These are phyloP conservation scores for Neosilurus hyrtlii DNA, from an alignment of 2,797 vertebrate genomes.

Conservation along the genomic window DNA sequence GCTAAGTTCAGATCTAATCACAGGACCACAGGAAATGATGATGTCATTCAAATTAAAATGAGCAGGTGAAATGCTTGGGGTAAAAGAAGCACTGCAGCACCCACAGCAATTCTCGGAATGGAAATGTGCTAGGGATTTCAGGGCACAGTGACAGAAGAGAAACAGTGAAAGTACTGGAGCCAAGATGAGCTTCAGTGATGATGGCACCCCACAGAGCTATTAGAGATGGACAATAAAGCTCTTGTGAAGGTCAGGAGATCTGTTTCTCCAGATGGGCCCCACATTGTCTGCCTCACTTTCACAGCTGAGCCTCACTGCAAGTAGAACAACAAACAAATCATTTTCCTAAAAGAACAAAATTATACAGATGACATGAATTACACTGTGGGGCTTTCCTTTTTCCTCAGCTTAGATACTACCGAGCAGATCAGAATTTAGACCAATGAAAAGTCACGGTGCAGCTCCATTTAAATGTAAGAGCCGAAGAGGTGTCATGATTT, in stretches of 20 bases:
- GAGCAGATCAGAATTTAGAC: constrained; percentile 1
- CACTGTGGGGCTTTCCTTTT: constrained; percentile 6
- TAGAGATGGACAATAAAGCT: constrained; percentile 68
- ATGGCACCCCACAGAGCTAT: constrained; percentile 56
- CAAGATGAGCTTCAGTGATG: constrained; percentile 38
- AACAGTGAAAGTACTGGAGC: constrained; percentile 46
- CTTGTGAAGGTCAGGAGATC: constrained; percentile 67
- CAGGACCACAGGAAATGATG: not conserved
- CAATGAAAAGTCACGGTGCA: constrained; percentile 1
- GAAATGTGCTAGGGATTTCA: constrained; percentile 38
- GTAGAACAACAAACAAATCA: constrained; percentile 37
- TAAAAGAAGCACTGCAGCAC: constrained; percentile 33
- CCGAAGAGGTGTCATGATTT: constrained; percentile 16
- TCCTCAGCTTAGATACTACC: not conserved
- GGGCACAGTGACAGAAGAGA: constrained; percentile 33
- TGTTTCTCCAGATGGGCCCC: constrained; percentile 56
- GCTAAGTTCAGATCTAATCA: not conserved
- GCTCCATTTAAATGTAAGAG: constrained; percentile 6
- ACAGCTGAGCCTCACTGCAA: constrained; percentile 35
- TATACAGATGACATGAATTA: constrained; percentile 14
- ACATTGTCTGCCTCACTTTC: constrained; percentile 51
- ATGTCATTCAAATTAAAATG: constrained; percentile 28
- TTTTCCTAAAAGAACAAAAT: constrained; percentile 16
- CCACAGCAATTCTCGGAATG: constrained; percentile 8
- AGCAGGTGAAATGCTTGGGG: constrained; percentile 38